Conservation (phyloP, 2,113 vertebrate species). For the Hirundichthys speculiger region DNA sequence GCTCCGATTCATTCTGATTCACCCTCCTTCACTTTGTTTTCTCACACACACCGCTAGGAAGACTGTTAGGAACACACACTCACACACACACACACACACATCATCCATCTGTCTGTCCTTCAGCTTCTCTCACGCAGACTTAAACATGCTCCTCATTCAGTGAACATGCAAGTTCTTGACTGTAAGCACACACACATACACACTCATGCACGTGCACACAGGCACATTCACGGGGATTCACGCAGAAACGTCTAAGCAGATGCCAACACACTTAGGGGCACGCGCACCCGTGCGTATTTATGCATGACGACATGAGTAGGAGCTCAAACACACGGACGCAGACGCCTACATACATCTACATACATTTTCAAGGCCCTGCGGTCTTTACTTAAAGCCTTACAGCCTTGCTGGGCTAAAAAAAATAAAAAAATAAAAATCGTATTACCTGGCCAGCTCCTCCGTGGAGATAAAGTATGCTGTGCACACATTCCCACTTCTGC, state of each 20-base stretch:
- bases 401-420: conserved; percentile 26
- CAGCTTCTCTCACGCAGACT: conserved; percentile 38
- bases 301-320: conserved; percentile 24
- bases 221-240: neutral
- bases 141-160: conserved; percentile 39
- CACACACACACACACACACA: conserved; percentile 28
- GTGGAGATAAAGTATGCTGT: conserved; percentile 8
- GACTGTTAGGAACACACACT: conserved; percentile 43
- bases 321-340: conserved; percentile 1
- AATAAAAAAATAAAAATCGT: too few species aligned
- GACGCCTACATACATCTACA: neutral
- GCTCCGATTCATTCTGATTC: conserved; percentile 48
- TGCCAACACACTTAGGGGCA: conserved; percentile 14
- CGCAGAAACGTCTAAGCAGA: conserved; percentile 6
- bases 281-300: conserved; percentile 17
- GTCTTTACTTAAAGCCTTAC: conserved; percentile 57
- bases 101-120: conserved; percentile 27
- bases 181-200: conserved; percentile 10
- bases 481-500: conserved; percentile 4
- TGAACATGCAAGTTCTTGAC: conserved; percentile 32
- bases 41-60: conserved; percentile 47
- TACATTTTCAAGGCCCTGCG: conserved; percentile 40
- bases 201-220: neutral
- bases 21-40: conserved; percentile 46
- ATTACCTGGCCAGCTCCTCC: conserved; percentile 8